Base-by-base conservation (phyloP, 2,888 invertebrate species). In the Muscina levida region DNA sequence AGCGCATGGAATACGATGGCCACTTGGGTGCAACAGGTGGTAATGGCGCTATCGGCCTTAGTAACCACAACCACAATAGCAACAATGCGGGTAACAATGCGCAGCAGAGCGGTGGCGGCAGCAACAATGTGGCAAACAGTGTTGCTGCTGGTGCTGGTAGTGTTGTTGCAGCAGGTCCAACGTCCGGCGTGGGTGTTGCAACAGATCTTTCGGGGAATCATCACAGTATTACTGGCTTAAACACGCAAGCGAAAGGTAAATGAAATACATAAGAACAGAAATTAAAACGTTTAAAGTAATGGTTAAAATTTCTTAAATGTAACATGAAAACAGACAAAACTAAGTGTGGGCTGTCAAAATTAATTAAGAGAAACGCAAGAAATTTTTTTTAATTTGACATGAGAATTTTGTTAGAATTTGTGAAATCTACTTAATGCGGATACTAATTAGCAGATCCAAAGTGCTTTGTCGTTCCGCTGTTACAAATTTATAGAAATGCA, bases 1-100 rank as follows among this genome's bases (percentile, higher is more conserved):
- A 68, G 51, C 46, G 66, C 31, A 72, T 77, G 59, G 62, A 62
- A 13, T 81, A 81, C n/a, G 74, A 81, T 56, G 74, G 72, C 37
- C 81, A 75, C 74, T 72, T 77, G 37, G 74, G 77, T 81, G 77
- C 77, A 81, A 81, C 81, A 81, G 81, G 81, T 81, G 81, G 77
- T 81, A 81, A 75, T 81, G 81, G 77, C 74, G 81, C 81, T 81
- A 62, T 77, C 46, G 81, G 74, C 37, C 74, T 74, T 37, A 37
- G 37, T 59, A 59, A 39, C 59, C 37, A 59, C 62, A 39, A 42
- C 8, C 17, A 22, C 62, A 15, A 62, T 37, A 19, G 22, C 42
- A 62, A 42, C n/a, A 22, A 2, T 56, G 26, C 6, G 13, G 56
- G 56, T 22, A 53, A 13, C 22, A 53, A 24, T 24, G 22, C 22